Evolutionary conservation across 2,113 vertebrate species (phyloP).

Genomic region (Oncorhynchus tshawytscha): DNA sequence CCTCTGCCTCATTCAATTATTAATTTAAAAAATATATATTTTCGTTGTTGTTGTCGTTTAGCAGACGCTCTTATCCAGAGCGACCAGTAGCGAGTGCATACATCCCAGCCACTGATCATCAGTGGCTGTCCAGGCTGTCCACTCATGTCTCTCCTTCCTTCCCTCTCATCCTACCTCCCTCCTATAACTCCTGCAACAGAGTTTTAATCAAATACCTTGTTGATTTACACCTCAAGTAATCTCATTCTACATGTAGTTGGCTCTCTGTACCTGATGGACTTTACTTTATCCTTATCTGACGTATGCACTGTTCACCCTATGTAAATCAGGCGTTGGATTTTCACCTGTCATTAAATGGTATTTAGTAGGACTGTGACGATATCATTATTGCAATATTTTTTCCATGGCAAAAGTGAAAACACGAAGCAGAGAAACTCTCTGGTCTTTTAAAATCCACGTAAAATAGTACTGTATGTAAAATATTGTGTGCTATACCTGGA

Average conservation of each 20-base stretch:
- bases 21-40: too few species aligned
- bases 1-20: constrained; percentile 47
- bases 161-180: constrained; percentile 19
- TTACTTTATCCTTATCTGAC: constrained; percentile 35
- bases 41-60: too few species aligned
- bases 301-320: constrained; percentile 30
- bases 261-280: constrained; percentile 20
- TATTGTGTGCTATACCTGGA: too few species aligned
- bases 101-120: constrained; percentile 37
- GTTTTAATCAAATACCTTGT: background rate
- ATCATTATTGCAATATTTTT: too few species aligned
- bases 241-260: constrained; percentile 26
- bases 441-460: too few species aligned
- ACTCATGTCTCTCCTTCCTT: constrained; percentile 61
- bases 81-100: too few species aligned
- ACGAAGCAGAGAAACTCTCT: too few species aligned
- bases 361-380: background rate
- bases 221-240: constrained; percentile 36
- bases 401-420: too few species aligned
- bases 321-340: constrained; percentile 29
- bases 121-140: constrained; percentile 37
- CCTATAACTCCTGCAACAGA: constrained; percentile 22
- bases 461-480: too few species aligned
- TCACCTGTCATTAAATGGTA: constrained; percentile 27
- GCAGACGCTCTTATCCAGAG: too few species aligned